Percentiles rank a stretch among this genome's conserved stretches.
Evolutionary conservation across 2,888 invertebrate genomes (phyloP).

Genomic region (Pycnomerus fuliginosus): DNA sequence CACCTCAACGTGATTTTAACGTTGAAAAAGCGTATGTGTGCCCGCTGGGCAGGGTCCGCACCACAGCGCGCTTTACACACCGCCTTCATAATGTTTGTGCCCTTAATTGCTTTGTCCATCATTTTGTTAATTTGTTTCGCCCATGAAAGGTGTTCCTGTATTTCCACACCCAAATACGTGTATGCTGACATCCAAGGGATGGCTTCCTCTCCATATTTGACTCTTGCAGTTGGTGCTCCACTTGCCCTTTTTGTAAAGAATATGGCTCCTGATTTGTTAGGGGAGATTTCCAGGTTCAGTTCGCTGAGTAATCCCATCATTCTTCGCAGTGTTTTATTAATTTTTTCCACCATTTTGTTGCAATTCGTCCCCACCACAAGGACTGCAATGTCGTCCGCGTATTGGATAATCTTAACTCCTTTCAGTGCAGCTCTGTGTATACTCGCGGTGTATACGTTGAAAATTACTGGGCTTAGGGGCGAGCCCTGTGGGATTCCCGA

Average conservation of each 20-base stretch:
- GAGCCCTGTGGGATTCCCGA: neutral
- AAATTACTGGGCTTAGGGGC: neutral
- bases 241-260: neutral
- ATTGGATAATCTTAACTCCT: neutral
- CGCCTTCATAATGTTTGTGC: too few species aligned
- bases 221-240: too few species aligned
- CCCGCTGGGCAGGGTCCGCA: too few species aligned
- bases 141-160: too few species aligned
- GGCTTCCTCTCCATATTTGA: too few species aligned
- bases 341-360: neutral
- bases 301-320: neutral
- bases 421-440: neutral
- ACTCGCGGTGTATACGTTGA: neutral
- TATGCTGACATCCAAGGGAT: too few species aligned
- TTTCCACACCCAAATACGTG: too few species aligned
- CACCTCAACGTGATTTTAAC: too few species aligned
- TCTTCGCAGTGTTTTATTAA: neutral
- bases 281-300: neutral
- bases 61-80: too few species aligned
- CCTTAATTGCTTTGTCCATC: too few species aligned
- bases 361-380: neutral
- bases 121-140: too few species aligned
- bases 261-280: neutral
- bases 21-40: too few species aligned
- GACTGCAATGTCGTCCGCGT: neutral